phyloP scores from a whole-genome alignment of 1,140 invertebrate species.

The Thrips palmi region DNA sequence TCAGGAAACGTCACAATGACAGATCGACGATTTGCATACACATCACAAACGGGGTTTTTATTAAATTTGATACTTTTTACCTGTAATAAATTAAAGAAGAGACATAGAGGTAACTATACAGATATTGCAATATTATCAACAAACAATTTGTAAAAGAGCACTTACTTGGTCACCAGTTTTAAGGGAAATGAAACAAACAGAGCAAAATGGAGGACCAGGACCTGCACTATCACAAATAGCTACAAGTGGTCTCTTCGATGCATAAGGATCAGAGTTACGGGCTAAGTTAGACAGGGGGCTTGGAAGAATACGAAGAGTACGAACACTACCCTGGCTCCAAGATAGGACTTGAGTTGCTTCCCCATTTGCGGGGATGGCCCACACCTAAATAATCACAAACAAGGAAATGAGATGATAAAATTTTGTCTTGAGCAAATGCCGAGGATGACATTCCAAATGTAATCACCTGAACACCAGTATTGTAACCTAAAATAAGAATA shows the following conservation, averaged over 20 bases:
- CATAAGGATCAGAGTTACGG: conserved; percentile 37
- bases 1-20: conserved; percentile 77
- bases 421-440: conserved; percentile 1
- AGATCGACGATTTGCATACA: conserved; percentile 62
- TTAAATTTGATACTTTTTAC: conserved; percentile 80
- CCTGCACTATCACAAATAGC: conserved; percentile 71
- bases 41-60: conserved; percentile 75
- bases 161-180: conserved; percentile 69
- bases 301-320: conserved; percentile 63
- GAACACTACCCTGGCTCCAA: conserved; percentile 71
- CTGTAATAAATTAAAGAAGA: conserved; percentile 20
- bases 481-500: conserved; percentile 69
- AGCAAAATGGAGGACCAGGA: conserved; percentile 64
- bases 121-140: neutral
- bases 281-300: conserved; percentile 37
- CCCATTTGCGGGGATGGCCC: conserved; percentile 60
- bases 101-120: neutral
- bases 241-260: conserved; percentile 63
- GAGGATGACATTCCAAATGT: conserved; percentile 11
- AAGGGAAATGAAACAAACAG: conserved; percentile 77
- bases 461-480: conserved; percentile 58
- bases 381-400: conserved; percentile 31
- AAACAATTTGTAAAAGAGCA: neutral
- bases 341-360: conserved; percentile 84
- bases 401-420: conserved; percentile 9